Evolutionary conservation across 2,113 vertebrate genomes (phyloP), one percentile per base, ranked within the genome.

Genomic region (Brachyistius frenatus): DNA sequence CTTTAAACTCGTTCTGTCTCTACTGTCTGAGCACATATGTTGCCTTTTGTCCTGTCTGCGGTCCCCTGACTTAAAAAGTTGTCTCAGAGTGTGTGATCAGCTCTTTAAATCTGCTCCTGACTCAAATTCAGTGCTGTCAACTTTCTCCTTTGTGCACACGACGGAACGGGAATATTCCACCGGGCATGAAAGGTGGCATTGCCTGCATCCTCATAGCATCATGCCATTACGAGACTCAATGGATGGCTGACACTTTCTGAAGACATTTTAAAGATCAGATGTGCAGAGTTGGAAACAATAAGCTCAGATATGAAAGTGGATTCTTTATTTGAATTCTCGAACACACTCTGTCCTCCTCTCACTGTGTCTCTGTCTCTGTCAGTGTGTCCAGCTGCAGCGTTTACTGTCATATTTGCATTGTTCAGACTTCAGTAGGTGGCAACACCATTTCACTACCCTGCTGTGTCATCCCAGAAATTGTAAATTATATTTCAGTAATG

Each of bases 51-150:
- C n/a, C 33, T 44, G 10, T 44, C 10, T 44, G 32, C 3, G 39
- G 11, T 66, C 65, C 10, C 1, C 37, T 5, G 53, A 73, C 73
- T 77, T 57, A 1, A 15, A 61, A 86, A 81, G 82, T 84, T 84
- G 62, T 4, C 50, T 30, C 4, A 3, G 15, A 15, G 63, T 32
- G 86, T 13, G 75, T n/a, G 23, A 36, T 9, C 1, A 10, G 33
- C 54, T 13, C 9, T 52, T 16, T 23, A 33, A 56, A 55, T 1
- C 3, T 11, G 30, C 47, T 1, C n/a, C 5, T 1, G 49, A 44
- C 39, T 47, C 47, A 8, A 30, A 8, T 3, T 49, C 32, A 1
- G 15, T 4, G 46, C 15, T 37, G 63, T 57, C 5, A 86, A 81
- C 81, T 81, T 81, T 69, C 30, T 75, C 66, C 52, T 39, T 33